phyloP scores from a whole-genome alignment of 2,888 invertebrate genomes.

The Torymus tubicola region DNA sequence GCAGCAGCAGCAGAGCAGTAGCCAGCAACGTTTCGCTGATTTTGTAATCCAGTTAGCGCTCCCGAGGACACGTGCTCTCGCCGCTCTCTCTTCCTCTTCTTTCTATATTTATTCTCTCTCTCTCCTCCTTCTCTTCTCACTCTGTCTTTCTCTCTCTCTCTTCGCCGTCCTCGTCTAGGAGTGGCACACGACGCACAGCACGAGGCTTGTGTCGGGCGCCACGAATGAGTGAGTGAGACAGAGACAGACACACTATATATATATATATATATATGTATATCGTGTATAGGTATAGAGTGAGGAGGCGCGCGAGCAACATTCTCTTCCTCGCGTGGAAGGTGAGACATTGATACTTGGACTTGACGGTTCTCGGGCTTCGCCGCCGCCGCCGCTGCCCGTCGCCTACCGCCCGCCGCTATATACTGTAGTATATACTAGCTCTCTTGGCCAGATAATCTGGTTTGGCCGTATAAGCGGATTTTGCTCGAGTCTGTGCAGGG shows the following conservation, averaged over 20 bases:
- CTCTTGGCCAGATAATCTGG: slow-evolving; percentile 39
- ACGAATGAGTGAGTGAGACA: no score
- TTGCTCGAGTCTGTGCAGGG: slow-evolving; percentile 17
- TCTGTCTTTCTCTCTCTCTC: not conserved
- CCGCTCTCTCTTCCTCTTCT: slow-evolving; percentile 13
- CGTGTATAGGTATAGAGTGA: not conserved
- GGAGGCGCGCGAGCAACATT: slow-evolving; percentile 2
- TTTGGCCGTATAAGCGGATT: slow-evolving; percentile 53
- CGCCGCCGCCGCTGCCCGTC: not conserved
- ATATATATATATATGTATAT: no score
- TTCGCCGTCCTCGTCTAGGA: slow-evolving; percentile 23
- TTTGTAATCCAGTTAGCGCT: slow-evolving; percentile 61
- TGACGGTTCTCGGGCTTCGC: slow-evolving; percentile 52
- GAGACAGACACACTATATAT: not conserved
- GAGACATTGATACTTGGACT: slow-evolving; percentile 55
- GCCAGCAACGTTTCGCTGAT: slow-evolving; percentile 55
- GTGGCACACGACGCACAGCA: slow-evolving; percentile 47
- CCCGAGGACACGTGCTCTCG: slow-evolving; percentile 45
- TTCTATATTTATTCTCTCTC: slow-evolving; percentile 15
- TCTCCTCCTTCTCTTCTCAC: not conserved
- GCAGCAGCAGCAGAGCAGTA: no score
- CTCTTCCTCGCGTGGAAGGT: slow-evolving; percentile 23
- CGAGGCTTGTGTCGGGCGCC: slow-evolving; percentile 29
- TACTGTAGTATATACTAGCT: no score
- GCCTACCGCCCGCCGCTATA: no score